Percentiles rank a stretch among this genome's conserved stretches.
These are phyloP conservation scores for Polydrusus pterygomalis DNA, from an alignment of 2,888 invertebrate genomes.

Conservation along the genomic window DNA sequence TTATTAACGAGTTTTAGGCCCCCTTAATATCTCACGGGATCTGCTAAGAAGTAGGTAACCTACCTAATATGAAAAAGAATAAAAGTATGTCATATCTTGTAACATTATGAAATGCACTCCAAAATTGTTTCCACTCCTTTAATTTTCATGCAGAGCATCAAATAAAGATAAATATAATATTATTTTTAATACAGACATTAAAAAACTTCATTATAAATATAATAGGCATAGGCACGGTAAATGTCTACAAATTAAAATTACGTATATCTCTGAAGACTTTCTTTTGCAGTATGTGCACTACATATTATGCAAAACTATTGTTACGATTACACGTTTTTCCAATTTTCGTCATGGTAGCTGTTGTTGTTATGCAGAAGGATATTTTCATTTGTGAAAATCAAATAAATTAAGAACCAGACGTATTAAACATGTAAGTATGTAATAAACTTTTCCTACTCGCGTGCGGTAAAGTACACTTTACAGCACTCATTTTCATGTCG, in stretches of 20 bases:
- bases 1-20: too few relatives aligned
- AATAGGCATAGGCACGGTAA: too few relatives aligned
- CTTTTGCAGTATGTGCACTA: neutral
- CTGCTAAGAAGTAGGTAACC: too few relatives aligned
- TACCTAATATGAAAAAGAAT: neutral
- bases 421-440: conserved; percentile 14
- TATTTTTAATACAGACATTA: too few relatives aligned
- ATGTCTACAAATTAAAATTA: too few relatives aligned
- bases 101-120: neutral
- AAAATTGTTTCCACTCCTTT: neutral
- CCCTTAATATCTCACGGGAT: too few relatives aligned
- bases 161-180: too few relatives aligned
- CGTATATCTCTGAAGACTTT: neutral
- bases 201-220: too few relatives aligned
- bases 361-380: conserved; percentile 22
- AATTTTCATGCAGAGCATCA: neutral
- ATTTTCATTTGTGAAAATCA: conserved; percentile 33
- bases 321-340: conserved; percentile 12
- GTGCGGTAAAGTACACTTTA: too few relatives aligned
- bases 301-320: conserved; percentile 10
- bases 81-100: too few relatives aligned
- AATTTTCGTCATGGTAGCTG: conserved; percentile 5
- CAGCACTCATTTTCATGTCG: too few relatives aligned
- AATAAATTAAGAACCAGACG: conserved; percentile 23
- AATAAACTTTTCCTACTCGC: conserved; percentile 29